A percentile compares a stretch with the other conserved stretches of the same genome.
These are phyloP conservation scores for Dasysyrphus albostriatus DNA, from an alignment of 2,888 invertebrate species.

Conservation along the genomic window DNA sequence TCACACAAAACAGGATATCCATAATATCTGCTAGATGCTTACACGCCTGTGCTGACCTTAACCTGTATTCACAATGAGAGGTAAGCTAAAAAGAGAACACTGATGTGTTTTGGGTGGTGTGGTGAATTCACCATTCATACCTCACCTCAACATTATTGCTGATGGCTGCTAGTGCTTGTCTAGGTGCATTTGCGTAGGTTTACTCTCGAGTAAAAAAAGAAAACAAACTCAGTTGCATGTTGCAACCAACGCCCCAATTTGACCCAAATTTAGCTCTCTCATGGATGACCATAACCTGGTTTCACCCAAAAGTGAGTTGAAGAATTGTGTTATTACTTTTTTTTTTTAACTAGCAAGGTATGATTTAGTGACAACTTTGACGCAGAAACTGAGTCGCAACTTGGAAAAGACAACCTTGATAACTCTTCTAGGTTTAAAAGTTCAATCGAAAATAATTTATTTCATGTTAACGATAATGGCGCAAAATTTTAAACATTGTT, in stretches of 20 bases:
- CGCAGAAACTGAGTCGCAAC: constrained; percentile 33
- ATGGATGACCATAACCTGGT: constrained; percentile 70
- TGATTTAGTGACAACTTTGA: constrained; percentile 34
- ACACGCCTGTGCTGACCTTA: constrained; percentile 65
- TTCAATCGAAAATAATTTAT: constrained; percentile 19
- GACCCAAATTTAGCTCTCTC: constrained; percentile 63
- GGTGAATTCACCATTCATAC: constrained; percentile 41
- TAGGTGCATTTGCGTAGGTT: constrained; percentile 71
- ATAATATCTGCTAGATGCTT: constrained; percentile 33
- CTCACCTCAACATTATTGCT: constrained; percentile 25
- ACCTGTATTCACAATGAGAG: constrained; percentile 54
- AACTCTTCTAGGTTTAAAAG: background rate
- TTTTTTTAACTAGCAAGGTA: background rate
- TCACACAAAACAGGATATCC: constrained; percentile 13
- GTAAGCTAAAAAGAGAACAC: constrained; percentile 13
- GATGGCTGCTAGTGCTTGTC: constrained; percentile 30
- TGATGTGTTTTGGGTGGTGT: constrained; percentile 36
- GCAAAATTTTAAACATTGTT: no score
- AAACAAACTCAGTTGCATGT: constrained; percentile 30
- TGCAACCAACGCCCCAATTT: constrained; percentile 73
- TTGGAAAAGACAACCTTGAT: background rate
- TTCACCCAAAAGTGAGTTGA: constrained; percentile 14
- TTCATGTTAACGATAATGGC: no score
- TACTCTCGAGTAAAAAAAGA: constrained; percentile 24
- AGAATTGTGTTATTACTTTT: no score